These are phyloP conservation scores for Amazona guildingii DNA, from an alignment of 2,113 vertebrate genomes.

Conservation along the genomic window DNA sequence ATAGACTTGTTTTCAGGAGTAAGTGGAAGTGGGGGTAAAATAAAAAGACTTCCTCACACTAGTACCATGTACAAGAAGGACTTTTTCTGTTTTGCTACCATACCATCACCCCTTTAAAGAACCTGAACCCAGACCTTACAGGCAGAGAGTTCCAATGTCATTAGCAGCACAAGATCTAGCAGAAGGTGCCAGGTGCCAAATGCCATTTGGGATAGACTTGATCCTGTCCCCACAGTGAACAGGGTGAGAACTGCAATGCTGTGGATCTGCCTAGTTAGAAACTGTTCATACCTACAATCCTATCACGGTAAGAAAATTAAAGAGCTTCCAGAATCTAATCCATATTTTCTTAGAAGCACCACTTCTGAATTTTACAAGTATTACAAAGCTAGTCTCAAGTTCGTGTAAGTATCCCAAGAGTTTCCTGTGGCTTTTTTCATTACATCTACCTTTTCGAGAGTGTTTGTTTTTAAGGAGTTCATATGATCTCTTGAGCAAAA, in stretches of 20 bases:
- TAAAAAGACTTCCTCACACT: background rate
- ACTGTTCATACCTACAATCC: accelerated
- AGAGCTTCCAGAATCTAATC: background rate
- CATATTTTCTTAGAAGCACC: background rate
- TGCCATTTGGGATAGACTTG: background rate
- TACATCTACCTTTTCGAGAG: background rate
- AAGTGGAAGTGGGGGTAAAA: background rate
- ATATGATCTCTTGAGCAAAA: background rate
- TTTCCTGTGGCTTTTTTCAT: background rate
- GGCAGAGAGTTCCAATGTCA: accelerated
- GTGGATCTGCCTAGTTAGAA: background rate
- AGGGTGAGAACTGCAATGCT: background rate
- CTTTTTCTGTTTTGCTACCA: background rate
- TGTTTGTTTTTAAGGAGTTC: background rate
- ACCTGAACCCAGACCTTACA: background rate
- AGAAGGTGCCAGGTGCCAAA: background rate
- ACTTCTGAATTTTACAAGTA: background rate
- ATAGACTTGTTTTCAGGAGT: background rate
- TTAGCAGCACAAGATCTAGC: background rate
- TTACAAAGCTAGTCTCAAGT: background rate
- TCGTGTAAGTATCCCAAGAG: background rate
- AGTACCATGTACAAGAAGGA: background rate
- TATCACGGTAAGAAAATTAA: background rate
- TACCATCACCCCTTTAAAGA: background rate
- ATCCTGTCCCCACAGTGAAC: background rate